Percentiles rank a stretch among this genome's conserved stretches.
These are phyloP conservation scores for Amphiprion ocellaris DNA, from an alignment of 2,113 vertebrate species.

Conservation along the genomic window DNA sequence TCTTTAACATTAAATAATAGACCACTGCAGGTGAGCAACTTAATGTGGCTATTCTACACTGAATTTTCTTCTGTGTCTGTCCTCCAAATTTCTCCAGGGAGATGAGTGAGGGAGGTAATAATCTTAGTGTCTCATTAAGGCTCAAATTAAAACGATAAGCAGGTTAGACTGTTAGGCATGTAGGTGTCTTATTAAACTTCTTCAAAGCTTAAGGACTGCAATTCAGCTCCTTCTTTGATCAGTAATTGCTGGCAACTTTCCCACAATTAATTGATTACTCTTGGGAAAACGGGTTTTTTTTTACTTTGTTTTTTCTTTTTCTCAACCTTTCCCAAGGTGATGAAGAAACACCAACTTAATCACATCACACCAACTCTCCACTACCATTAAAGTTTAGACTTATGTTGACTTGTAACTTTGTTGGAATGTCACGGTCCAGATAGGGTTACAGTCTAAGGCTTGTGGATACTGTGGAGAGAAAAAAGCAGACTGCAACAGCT, in stretches of 20 bases:
- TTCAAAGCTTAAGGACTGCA: constrained; percentile 77
- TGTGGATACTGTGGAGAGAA: constrained; percentile 34
- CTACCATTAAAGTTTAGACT: constrained; percentile 34
- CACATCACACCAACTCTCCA: constrained; percentile 6
- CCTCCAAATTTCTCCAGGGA: constrained; percentile 58
- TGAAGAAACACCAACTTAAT: constrained; percentile 55
- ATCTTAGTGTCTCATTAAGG: constrained; percentile 80
- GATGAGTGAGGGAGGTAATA: constrained; percentile 59
- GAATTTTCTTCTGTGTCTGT: constrained; percentile 38
- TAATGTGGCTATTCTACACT: constrained; percentile 23
- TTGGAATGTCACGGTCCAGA: constrained; percentile 47
- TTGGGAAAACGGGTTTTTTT: constrained; percentile 60
- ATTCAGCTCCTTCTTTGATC: constrained; percentile 79
- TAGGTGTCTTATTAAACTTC: constrained; percentile 81
- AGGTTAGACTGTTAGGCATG: constrained; percentile 70
- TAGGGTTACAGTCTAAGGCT: constrained; percentile 43
- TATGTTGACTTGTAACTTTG: constrained; percentile 50
- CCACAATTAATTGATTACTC: constrained; percentile 83
- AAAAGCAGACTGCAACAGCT: constrained; percentile 28
- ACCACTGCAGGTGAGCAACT: neutral
- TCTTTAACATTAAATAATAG: neutral
- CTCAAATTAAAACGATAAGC: constrained; percentile 80
- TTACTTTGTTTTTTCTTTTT: constrained; percentile 47
- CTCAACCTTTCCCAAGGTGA: constrained; percentile 65
- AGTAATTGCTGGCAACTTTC: constrained; percentile 81